Evolutionary conservation across 2,797 vertebrate species (phyloP).

Genomic region (Pristis pectinata): DNA sequence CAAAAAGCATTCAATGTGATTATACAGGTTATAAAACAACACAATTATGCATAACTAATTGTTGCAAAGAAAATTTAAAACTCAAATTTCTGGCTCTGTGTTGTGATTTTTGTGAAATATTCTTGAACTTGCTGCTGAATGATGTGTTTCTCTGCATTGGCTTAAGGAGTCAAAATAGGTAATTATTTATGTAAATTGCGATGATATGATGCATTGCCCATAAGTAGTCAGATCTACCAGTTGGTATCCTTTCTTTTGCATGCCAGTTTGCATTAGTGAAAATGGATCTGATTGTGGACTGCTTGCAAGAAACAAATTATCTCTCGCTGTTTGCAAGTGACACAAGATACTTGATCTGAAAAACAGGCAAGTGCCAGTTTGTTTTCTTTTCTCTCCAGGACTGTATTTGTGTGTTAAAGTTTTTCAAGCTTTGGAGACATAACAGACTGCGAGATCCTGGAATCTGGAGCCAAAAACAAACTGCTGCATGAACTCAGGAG

Average conservation of each 20-base stretch:
- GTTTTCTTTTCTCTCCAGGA: not conserved
- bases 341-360: not conserved
- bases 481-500: too few species aligned
- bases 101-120: not conserved
- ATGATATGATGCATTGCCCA: too few species aligned
- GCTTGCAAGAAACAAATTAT: not conserved
- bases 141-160: not conserved
- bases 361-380: not conserved
- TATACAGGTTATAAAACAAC: not conserved
- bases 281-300: not conserved
- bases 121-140: not conserved
- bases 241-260: not conserved
- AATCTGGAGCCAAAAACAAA: too few species aligned
- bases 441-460: too few species aligned
- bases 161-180: not conserved
- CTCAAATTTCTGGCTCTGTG: not conserved
- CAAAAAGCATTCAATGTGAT: not conserved
- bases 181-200: not conserved
- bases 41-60: not conserved
- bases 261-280: not conserved
- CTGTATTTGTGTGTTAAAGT: not conserved
- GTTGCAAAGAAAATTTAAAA: not conserved
- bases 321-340: not conserved
- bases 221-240: not conserved
- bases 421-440: not conserved